These are phyloP conservation scores for cattle (Bos taurus) DNA, from an alignment of 2,113 vertebrate species.

Conservation along the genomic window DNA sequence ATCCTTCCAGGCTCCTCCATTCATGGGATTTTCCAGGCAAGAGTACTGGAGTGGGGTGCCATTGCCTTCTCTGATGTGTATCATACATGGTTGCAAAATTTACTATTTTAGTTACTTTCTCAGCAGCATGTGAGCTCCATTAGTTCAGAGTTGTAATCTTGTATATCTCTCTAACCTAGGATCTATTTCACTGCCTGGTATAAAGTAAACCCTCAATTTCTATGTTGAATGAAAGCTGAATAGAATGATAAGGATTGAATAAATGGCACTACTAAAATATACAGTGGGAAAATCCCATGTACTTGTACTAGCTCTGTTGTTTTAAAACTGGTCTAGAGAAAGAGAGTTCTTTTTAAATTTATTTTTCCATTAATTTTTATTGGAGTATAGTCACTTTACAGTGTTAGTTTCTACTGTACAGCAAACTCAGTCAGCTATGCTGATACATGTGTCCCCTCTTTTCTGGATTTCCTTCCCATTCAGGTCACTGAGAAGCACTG, in stretches of 20 bases:
- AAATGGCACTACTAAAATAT: background rate
- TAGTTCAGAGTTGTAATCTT: background rate
- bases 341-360: accelerated
- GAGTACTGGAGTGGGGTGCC: too few species aligned
- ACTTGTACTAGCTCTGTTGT: background rate
- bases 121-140: background rate
- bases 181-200: background rate
- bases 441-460: background rate
- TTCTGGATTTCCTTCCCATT: background rate
- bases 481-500: background rate
- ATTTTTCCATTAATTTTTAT: background rate
- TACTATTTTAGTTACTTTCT: background rate
- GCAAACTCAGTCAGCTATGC: background rate
- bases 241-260: background rate
- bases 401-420: background rate
- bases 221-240: background rate
- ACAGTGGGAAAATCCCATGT: background rate
- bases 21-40: too few species aligned
- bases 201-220: background rate
- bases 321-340: background rate
- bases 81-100: background rate
- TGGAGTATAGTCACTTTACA: accelerated
- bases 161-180: background rate
- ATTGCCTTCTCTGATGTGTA: background rate
- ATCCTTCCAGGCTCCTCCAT: too few species aligned